Percentiles rank a stretch among this genome's conserved stretches.
Conservation (phyloP, 1,140 invertebrate species). For the Drosophila rhopaloa region DNA sequence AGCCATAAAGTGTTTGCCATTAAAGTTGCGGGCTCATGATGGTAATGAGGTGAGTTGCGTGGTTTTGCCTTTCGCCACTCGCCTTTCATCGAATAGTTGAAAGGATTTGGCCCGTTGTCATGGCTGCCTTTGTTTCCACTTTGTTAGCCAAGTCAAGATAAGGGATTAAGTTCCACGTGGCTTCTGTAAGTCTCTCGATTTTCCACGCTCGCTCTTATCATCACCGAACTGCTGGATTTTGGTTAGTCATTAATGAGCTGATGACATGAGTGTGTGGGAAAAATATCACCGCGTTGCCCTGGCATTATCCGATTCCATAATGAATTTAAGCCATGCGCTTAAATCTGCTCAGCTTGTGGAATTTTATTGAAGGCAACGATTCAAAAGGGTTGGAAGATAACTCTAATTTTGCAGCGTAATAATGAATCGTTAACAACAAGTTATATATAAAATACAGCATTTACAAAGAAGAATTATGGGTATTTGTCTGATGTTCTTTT, state of each 20-base stretch:
- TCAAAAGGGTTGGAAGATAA: too few relatives aligned
- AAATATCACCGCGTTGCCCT: constrained; percentile 1
- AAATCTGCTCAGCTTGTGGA: not conserved
- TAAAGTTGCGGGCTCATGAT: constrained; percentile 22
- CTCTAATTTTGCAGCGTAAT: not conserved
- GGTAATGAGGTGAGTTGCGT: constrained; percentile 9
- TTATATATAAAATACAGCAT: too few relatives aligned
- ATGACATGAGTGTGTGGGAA: not conserved
- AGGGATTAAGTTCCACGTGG: constrained; percentile 30
- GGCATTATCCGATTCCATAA: constrained; percentile 9
- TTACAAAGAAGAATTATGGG: too few relatives aligned
- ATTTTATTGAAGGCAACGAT: not conserved
- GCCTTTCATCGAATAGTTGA: constrained; percentile 56
- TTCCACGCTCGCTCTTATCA: constrained; percentile 22
- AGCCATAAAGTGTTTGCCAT: constrained; percentile 68
- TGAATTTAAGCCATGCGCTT: constrained; percentile 1
- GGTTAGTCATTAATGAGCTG: constrained; percentile 24
- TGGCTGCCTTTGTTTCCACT: constrained; percentile 31
- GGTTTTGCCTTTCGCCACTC: constrained; percentile 2
- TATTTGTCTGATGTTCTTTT: too few relatives aligned
- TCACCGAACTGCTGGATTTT: constrained; percentile 11
- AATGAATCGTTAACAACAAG: too few relatives aligned
- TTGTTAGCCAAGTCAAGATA: constrained; percentile 30
- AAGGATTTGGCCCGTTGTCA: constrained; percentile 39
- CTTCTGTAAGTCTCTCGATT: not conserved